Percentiles rank a stretch among this genome's conserved stretches.
These are phyloP conservation scores for Tipula unca DNA, from an alignment of 2,888 invertebrate genomes.

Conservation along the genomic window DNA sequence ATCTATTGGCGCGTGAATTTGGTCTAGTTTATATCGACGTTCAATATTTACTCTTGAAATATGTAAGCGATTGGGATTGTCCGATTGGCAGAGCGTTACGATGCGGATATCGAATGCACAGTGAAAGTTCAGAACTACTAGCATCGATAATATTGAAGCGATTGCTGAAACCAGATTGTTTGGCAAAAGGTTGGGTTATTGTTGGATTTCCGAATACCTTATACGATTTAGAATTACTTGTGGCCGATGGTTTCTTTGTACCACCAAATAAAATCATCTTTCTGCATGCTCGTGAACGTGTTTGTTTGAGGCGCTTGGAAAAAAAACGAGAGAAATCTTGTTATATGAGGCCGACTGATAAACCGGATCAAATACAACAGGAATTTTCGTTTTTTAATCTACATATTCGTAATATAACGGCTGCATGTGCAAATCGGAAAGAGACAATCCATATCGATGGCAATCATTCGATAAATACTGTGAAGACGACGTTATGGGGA, in stretches of 20 bases:
- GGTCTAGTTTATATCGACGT: constrained; percentile 47
- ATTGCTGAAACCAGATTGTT: constrained; percentile 42
- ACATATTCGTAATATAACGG: background rate
- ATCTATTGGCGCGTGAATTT: constrained; percentile 42
- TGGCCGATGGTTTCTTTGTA: constrained; percentile 44
- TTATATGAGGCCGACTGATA: background rate
- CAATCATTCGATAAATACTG: constrained; percentile 23
- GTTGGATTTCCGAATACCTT: constrained; percentile 48
- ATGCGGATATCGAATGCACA: background rate
- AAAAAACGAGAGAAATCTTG: constrained; percentile 18
- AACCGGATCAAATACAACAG: background rate
- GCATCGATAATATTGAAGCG: constrained; percentile 32
- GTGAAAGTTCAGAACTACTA: constrained; percentile 28
- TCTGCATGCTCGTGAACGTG: constrained; percentile 32
- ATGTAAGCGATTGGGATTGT: constrained; percentile 20
- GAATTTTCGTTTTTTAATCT: background rate
- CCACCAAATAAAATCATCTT: constrained; percentile 47
- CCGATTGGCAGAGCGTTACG: constrained; percentile 28
- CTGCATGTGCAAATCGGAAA: background rate
- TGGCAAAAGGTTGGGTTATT: constrained; percentile 51
- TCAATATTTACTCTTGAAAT: constrained; percentile 36
- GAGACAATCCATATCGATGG: constrained; percentile 25
- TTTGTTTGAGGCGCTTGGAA: constrained; percentile 31
- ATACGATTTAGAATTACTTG: constrained; percentile 44
- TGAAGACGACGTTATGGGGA: constrained; percentile 22